Percentiles rank a stretch among this genome's conserved stretches.
These are phyloP conservation scores for Drosophila ezoana DNA, from an alignment of 2,888 invertebrate genomes.

Conservation along the genomic window DNA sequence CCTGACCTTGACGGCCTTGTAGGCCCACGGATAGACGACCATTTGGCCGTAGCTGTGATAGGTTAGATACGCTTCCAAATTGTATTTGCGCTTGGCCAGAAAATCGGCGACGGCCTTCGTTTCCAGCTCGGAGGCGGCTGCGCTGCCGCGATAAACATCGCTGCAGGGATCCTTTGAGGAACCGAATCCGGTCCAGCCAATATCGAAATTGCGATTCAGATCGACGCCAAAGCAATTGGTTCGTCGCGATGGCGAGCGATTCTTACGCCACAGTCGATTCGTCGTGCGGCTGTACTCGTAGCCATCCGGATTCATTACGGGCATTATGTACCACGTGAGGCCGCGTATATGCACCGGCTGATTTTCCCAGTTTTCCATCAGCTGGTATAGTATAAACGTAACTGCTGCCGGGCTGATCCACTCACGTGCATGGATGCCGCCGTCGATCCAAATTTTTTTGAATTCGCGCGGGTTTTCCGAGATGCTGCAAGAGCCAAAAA, in stretches of 20 bases:
- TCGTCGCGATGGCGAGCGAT: constrained; percentile 86
- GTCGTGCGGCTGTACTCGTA: constrained; percentile 92
- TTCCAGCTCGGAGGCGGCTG: constrained; percentile 94
- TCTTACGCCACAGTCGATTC: constrained; percentile 94
- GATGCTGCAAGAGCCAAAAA: constrained; percentile 85
- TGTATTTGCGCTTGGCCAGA: constrained; percentile 84
- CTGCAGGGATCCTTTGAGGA: constrained; percentile 88
- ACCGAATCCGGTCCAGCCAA: constrained; percentile 92
- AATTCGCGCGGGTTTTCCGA: constrained; percentile 88
- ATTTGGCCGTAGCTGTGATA: constrained; percentile 90
- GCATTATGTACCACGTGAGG: constrained; percentile 92
- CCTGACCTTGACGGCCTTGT: constrained; percentile 80
- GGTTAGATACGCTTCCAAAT: constrained; percentile 89
- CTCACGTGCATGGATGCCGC: constrained; percentile 94
- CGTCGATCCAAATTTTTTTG: constrained; percentile 91
- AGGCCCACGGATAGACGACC: constrained; percentile 83
- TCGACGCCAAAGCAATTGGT: constrained; percentile 90
- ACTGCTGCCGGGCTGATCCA: constrained; percentile 94
- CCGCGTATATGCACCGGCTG: constrained; percentile 89
- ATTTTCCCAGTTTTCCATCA: constrained; percentile 88
- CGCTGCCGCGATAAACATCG: constrained; percentile 91
- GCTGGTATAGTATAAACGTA: constrained; percentile 90
- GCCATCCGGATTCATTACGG: constrained; percentile 93
- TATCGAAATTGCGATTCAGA: constrained; percentile 94
- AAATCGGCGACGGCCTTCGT: constrained; percentile 88